These are phyloP conservation scores for Eriocheir sinensis DNA, from an alignment of 1,140 invertebrate species.

Conservation along the genomic window DNA sequence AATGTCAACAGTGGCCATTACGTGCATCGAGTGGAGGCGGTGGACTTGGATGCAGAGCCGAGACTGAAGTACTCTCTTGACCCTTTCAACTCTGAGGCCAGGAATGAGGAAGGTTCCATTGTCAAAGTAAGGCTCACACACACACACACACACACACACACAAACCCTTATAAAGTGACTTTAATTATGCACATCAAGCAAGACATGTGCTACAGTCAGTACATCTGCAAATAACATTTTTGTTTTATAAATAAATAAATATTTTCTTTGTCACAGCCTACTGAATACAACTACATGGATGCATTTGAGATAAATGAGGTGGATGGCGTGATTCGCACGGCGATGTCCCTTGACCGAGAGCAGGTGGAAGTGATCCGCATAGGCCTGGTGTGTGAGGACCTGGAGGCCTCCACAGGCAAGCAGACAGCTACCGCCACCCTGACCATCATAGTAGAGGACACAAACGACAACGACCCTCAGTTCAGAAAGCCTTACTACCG, in stretches of 20 bases:
- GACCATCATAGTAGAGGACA: constrained; percentile 88
- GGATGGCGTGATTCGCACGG: constrained; percentile 87
- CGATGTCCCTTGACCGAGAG: constrained; percentile 90
- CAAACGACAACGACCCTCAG: constrained; percentile 95
- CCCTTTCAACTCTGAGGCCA: constrained; percentile 87
- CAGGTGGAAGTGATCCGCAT: constrained; percentile 90
- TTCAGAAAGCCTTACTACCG: constrained; percentile 91
- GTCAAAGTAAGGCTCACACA: constrained; percentile 80
- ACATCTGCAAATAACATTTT: no score
- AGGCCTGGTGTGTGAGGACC: constrained; percentile 90
- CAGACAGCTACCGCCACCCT: constrained; percentile 85
- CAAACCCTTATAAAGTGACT: no score
- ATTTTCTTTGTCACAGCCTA: constrained; percentile 84
- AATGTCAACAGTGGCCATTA: constrained; percentile 67
- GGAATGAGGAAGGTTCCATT: constrained; percentile 87
- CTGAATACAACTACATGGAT: constrained; percentile 88
- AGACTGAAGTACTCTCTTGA: constrained; percentile 82
- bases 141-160: no score
- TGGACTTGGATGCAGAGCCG: constrained; percentile 78
- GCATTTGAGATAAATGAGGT: constrained; percentile 89
- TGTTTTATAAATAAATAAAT: no score
- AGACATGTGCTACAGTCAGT: no score
- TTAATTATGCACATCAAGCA: no score
- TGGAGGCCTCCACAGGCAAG: constrained; percentile 82
- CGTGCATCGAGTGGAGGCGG: constrained; percentile 75